Evolutionary conservation across 2,113 vertebrate genomes (phyloP).

Genomic region (Phylloscopus trochilus): DNA sequence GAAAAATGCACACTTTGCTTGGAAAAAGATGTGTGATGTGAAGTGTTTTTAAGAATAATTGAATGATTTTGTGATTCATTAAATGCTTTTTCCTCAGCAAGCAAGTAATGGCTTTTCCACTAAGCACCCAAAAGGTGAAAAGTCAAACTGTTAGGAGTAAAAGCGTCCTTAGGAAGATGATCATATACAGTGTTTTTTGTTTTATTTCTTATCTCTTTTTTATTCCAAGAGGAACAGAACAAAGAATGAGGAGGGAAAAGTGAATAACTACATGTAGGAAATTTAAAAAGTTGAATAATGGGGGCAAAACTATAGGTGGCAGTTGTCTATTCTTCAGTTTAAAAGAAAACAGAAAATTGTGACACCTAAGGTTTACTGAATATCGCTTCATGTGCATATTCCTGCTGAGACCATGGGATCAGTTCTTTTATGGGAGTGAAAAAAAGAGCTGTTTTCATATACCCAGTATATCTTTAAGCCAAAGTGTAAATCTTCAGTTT

Average conservation of each 20-base stretch:
- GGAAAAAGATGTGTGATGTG: slow-evolving; percentile 55
- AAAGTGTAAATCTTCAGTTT: slow-evolving; percentile 52
- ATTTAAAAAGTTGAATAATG: background rate
- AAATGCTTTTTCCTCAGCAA: slow-evolving; percentile 56
- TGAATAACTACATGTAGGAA: background rate
- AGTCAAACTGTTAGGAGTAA: slow-evolving; percentile 24
- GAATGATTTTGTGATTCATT: slow-evolving; percentile 62
- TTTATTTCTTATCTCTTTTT: slow-evolving; percentile 28
- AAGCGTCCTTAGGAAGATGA: background rate
- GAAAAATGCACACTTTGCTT: slow-evolving; percentile 59
- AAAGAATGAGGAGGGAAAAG: background rate
- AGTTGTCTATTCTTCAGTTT: background rate
- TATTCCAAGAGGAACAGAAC: background rate
- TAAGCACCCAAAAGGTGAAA: slow-evolving; percentile 27
- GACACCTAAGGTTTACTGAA: slow-evolving; percentile 19
- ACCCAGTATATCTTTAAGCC: slow-evolving; percentile 25
- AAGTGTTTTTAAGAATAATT: slow-evolving; percentile 62
- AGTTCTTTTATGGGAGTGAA: background rate
- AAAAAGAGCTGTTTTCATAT: slow-evolving; percentile 30
- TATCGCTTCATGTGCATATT: background rate
- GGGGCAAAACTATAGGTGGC: background rate
- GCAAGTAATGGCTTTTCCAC: slow-evolving; percentile 48
- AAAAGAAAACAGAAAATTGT: slow-evolving; percentile 26
- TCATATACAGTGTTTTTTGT: background rate
- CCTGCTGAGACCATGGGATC: slow-evolving; percentile 8